Conservation (phyloP, 1,140 invertebrate species). For the Asbolus verrucosus region DNA sequence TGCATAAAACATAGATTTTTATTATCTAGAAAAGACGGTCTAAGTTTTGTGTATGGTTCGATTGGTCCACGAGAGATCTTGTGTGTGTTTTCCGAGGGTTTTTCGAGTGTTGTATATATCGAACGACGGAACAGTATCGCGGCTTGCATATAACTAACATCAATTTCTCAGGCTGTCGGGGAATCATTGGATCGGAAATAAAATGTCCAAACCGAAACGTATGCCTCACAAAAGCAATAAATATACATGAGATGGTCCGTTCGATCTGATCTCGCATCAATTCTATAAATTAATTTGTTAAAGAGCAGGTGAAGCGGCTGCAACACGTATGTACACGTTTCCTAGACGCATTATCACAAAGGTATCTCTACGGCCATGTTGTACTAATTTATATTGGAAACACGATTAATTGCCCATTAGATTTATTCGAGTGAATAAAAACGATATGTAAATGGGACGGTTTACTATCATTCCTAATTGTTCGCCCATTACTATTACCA, state of each 20-base stretch:
- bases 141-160: slow-evolving; percentile 52
- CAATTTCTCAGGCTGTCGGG: slow-evolving; percentile 52
- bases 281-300: slow-evolving; percentile 51
- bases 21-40: slow-evolving; percentile 38
- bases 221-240: slow-evolving; percentile 49
- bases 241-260: slow-evolving; percentile 49
- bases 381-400: slow-evolving; percentile 35
- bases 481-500: slow-evolving; percentile 29
- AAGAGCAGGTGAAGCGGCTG: slow-evolving; percentile 45
- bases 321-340: slow-evolving; percentile 10
- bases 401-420: slow-evolving; percentile 26
- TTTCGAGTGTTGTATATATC: slow-evolving; percentile 17
- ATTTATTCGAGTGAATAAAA: slow-evolving; percentile 25
- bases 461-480: slow-evolving; percentile 36
- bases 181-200: slow-evolving; percentile 53
- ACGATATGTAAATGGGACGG: slow-evolving; percentile 30
- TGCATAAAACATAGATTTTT: slow-evolving; percentile 46
- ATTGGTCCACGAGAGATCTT: slow-evolving; percentile 18
- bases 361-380: slow-evolving; percentile 35
- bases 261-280: slow-evolving; percentile 47
- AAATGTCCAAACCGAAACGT: slow-evolving; percentile 51
- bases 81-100: slow-evolving; percentile 7
- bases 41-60: slow-evolving; percentile 27
- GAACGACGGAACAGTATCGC: slow-evolving; percentile 23
- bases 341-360: slow-evolving; percentile 35